Evolutionary conservation across 2,797 vertebrate genomes (phyloP), one percentile per base, ranked within the genome.

Genomic region (Simalia tracyae): DNA sequence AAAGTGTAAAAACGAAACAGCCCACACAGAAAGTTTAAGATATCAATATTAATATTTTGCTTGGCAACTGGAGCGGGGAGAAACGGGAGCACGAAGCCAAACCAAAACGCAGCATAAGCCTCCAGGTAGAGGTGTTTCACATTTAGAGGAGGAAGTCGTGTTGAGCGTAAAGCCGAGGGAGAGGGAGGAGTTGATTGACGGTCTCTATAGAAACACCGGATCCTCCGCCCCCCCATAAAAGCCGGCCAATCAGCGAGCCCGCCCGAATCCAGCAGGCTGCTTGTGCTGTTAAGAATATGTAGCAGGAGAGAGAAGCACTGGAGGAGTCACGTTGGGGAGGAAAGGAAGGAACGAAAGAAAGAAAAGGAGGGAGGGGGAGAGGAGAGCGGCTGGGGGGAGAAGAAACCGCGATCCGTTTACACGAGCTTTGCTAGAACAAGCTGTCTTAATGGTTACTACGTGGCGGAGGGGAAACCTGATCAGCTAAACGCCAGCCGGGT

Each of bases 391-490:
- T 46, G 46, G 17, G 26, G 10, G n/a, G 28, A 56, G 1, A 15
- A 59, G 46, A 28, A 54, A 31, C 72, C 10, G 97, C 98, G 98
- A 98, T 98, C 98, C 98, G 97, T 98, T 98, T 98, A 98, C 98
- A 98, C 98, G 98, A 98, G 97, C 96, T 98, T 98, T 98, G 98
- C 98, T 98, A 95, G 93, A 98, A 98, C 98, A 96, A 98, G 98
- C 98, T 98, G 95, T 96, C 97, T 97, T 96, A 98, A 99, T 99
- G 98, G 98, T 98, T 97, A 97, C 98, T 98, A 98, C 98, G 99
- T 98, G 99, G 98, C 98, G 98, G 98, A 97, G 97, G 97, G 98
- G 99, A 99, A 99, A 99, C 98, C 98, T 98, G 99, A 99, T 99
- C 99, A 98, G 98, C 98, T 97, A 95, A 97, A 98, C 97, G 97